Evolutionary conservation across 2,113 vertebrate genomes (phyloP).

Genomic region (Campylomormyrus numenius): DNA sequence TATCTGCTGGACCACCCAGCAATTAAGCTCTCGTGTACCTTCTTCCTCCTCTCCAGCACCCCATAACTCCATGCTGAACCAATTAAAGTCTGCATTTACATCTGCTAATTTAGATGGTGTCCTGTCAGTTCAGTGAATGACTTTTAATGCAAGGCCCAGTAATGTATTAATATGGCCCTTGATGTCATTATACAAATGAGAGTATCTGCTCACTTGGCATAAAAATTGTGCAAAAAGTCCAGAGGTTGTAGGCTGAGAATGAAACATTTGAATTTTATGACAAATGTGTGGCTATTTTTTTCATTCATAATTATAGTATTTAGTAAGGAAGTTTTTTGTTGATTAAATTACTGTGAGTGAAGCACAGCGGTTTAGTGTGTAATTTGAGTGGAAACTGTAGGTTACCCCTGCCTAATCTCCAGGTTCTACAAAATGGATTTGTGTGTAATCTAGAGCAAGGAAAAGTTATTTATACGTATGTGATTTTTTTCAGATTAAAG

Average conservation of each 20-base stretch:
- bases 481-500: background rate
- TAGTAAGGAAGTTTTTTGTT: background rate
- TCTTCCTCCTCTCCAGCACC: background rate
- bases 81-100: constrained; percentile 3
- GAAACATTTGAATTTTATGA: background rate
- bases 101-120: background rate
- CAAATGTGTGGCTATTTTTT: background rate
- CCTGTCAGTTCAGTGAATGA: background rate
- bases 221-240: background rate
- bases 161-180: background rate
- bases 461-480: background rate
- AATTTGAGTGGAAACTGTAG: background rate
- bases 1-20: background rate
- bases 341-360: background rate
- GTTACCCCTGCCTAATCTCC: background rate
- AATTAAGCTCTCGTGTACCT: background rate
- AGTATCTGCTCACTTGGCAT: background rate
- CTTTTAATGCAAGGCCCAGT: background rate
- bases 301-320: background rate
- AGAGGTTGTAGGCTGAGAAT: background rate
- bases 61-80: background rate
- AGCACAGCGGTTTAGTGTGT: background rate
- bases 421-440: background rate
- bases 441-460: background rate
- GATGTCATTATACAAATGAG: background rate